These are phyloP conservation scores for Parnassius apollo DNA, from an alignment of 2,888 invertebrate genomes.

Conservation along the genomic window DNA sequence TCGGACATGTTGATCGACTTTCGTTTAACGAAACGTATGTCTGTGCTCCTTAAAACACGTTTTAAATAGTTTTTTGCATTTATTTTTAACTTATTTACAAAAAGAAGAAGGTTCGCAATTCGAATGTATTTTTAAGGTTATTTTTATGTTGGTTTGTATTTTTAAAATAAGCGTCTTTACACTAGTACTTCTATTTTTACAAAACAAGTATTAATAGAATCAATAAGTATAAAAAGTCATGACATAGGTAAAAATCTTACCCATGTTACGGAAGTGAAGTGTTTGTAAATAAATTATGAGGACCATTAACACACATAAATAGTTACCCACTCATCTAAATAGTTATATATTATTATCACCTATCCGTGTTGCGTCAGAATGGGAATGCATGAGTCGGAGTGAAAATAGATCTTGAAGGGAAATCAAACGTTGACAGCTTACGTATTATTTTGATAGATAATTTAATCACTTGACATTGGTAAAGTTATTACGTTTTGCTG, in stretches of 20 bases:
- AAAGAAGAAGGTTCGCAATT: no score
- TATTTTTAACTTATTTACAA: no score
- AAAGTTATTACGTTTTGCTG: no score
- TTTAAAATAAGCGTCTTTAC: no score
- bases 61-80: no score
- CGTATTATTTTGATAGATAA: background rate
- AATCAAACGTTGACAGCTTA: conserved; percentile 4
- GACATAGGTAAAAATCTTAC: no score
- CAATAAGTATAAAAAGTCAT: no score
- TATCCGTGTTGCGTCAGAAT: conserved; percentile 20
- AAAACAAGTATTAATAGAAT: no score
- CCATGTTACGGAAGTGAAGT: background rate
- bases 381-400: conserved; percentile 14
- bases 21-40: conserved; percentile 10
- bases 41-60: conserved; percentile 4
- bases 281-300: conserved; percentile 15
- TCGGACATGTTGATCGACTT: conserved; percentile 1
- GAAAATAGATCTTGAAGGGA: conserved; percentile 20
- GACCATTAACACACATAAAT: background rate
- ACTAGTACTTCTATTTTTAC: no score
- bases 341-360: conserved; percentile 4
- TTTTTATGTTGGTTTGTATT: no score
- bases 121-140: no score
- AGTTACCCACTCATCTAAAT: conserved; percentile 9
- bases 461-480: no score